A percentile compares a stretch with the other conserved stretches of the same genome.
These are phyloP conservation scores for Nomada ferruginata DNA, from an alignment of 2,888 invertebrate genomes.

Conservation along the genomic window DNA sequence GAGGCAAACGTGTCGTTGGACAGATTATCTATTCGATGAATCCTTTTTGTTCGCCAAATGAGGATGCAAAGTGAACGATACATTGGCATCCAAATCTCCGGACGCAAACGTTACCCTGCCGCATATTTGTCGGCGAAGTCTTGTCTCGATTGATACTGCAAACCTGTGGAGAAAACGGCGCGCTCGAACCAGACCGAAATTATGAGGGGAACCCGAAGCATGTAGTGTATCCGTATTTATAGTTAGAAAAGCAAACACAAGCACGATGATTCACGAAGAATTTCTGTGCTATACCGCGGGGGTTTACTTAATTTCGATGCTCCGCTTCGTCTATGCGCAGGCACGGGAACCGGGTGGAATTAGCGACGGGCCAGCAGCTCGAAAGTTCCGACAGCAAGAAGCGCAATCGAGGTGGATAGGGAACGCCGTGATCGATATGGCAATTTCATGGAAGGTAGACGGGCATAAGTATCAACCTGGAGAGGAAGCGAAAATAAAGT, in stretches of 20 bases:
- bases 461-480: not conserved
- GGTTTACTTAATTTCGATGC: not conserved
- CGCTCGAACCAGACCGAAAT: not conserved
- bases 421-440: constrained; percentile 27
- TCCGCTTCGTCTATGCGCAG: not conserved
- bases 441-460: not conserved
- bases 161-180: not conserved
- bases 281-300: not conserved
- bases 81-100: no score
- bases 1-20: no score
- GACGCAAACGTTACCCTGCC: no score
- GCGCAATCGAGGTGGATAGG: not conserved
- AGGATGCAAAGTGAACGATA: no score
- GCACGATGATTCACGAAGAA: constrained; percentile 26
- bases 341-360: not conserved
- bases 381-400: not conserved
- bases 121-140: not conserved
- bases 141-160: not conserved
- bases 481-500: constrained; percentile 34
- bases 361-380: constrained; percentile 4
- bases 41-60: no score
- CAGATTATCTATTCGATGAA: no score
- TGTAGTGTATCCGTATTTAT: constrained; percentile 13
- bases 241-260: constrained; percentile 27
- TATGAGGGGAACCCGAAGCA: not conserved